A percentile compares a stretch with the other conserved stretches of the same genome.
Evolutionary conservation across 2,797 vertebrate species (phyloP).

Genomic region (Chromis chromis): DNA sequence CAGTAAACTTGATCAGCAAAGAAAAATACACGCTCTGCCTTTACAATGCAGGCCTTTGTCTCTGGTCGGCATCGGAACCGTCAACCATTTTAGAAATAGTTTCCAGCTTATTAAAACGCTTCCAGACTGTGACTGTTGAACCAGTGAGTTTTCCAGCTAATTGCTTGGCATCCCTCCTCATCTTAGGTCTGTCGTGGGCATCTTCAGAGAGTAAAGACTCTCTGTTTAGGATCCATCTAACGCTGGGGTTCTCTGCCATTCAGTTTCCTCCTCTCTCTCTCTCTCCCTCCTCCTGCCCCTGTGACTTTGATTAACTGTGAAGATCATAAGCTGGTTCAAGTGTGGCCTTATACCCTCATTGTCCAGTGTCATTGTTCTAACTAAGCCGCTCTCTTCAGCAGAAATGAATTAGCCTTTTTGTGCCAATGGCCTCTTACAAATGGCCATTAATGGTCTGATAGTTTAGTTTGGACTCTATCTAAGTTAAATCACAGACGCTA

Average conservation of each 20-base stretch:
- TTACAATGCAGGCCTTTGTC: constrained; percentile 86
- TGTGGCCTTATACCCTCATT: constrained; percentile 32
- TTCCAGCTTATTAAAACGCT: constrained; percentile 88
- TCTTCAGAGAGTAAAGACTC: constrained; percentile 72
- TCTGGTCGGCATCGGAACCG: constrained; percentile 81
- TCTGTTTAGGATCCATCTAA: constrained; percentile 65
- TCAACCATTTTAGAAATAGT: constrained; percentile 87
- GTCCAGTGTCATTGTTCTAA: constrained; percentile 57
- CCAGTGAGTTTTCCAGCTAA: constrained; percentile 83
- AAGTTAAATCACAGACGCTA: constrained; percentile 58
- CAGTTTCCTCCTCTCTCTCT: neutral
- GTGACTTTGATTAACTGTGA: constrained; percentile 54
- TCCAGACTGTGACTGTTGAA: constrained; percentile 85
- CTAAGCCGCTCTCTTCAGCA: constrained; percentile 50
- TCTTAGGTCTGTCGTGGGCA: constrained; percentile 72
- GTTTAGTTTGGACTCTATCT: constrained; percentile 63
- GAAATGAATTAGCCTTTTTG: constrained; percentile 60
- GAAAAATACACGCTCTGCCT: constrained; percentile 78
- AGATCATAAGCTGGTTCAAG: constrained; percentile 46
- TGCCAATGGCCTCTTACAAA: constrained; percentile 61
- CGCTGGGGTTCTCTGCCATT: constrained; percentile 8
- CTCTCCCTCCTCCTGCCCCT: neutral
- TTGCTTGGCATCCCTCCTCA: constrained; percentile 81
- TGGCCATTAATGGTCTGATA: constrained; percentile 60
- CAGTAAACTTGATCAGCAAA: constrained; percentile 80